Base-by-base conservation (phyloP, 2,113 vertebrate species). In the Sylvietta virens region DNA sequence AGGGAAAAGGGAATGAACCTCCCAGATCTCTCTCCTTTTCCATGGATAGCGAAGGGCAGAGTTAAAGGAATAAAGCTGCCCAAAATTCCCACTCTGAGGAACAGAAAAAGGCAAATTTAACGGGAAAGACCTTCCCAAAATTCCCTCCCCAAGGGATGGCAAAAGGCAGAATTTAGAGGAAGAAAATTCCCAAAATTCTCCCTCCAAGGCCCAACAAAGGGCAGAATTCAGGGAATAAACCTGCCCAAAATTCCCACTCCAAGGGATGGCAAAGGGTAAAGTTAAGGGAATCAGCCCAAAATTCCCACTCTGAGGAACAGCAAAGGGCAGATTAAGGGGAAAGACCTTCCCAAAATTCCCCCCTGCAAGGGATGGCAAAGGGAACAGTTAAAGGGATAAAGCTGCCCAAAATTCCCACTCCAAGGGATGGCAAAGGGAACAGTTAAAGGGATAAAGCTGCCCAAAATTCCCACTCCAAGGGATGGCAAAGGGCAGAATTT, bases 11-110 rank as follows among this genome's bases (percentile, higher is more conserved):
- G 47, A 22, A 62, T 27, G 9, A 42, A 78, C 45, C 19, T 45
- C 45, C 23, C 47, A 39, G 19, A 58, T 14, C 11, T 30, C 53
- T 35, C 6, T 26, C 8, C 8, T 74, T 45, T 31, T 11, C 54
- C 42, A 40, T 7, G 47, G 35, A 42, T 4, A 3, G 23, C 6
- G 20, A 40, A 62, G 30, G 2, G 45, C 13, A 21, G 35, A 10
- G 2, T 8, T 6, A 22, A 40, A 9, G 60, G 76, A 2, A 65
- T 12, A 15, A 24, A 37, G 0, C 33, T 24, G 15, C 50, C 33
- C 26, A 12, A 11, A 54, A 31, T 37, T 66, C 77, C 48, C 48
- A 23, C 8, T 45, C 31, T 2, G 7, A 45, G 5, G 31, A 6
- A 28, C 5, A 21, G 13, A 2, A 45, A 16, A n/a, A 14, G 31